Percentiles rank a stretch among this genome's conserved stretches.
Evolutionary conservation across 2,888 invertebrate genomes (phyloP).

Genomic region (Balanococcus diminutus): DNA sequence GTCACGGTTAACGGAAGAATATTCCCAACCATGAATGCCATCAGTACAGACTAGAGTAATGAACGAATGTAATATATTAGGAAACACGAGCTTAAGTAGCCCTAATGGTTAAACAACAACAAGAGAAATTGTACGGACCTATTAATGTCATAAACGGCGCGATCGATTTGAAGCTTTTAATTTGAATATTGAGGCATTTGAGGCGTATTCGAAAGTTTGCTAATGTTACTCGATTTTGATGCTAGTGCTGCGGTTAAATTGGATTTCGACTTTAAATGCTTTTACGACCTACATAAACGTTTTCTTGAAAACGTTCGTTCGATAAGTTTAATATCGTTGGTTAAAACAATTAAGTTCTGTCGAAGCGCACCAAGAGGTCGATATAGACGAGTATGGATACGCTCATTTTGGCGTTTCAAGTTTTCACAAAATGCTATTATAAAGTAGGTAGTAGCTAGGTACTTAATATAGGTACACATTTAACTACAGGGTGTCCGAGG

Average conservation of each 20-base stretch:
- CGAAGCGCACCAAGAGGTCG: neutral
- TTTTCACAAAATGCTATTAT: slow-evolving; percentile 11
- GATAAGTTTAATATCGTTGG: slow-evolving; percentile 48
- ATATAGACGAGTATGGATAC: neutral
- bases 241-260: neutral
- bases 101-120: neutral
- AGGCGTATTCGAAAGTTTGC: slow-evolving; percentile 31
- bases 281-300: slow-evolving; percentile 41
- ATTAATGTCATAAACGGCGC: neutral
- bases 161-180: slow-evolving; percentile 11
- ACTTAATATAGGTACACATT: too few species aligned
- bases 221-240: slow-evolving; percentile 1
- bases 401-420: neutral
- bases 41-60: too few species aligned
- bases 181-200: neutral
- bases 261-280: slow-evolving; percentile 35
- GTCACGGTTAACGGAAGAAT: slow-evolving; percentile 19
- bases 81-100: neutral
- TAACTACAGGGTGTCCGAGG: too few species aligned
- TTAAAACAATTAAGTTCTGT: slow-evolving; percentile 45
- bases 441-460: too few species aligned
- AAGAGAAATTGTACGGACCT: neutral
- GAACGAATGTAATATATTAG: neutral
- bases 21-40: neutral
- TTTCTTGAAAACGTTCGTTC: slow-evolving; percentile 39